Evolutionary conservation across 1,140 invertebrate genomes (phyloP).

Genomic region (Euwallacea similis): DNA sequence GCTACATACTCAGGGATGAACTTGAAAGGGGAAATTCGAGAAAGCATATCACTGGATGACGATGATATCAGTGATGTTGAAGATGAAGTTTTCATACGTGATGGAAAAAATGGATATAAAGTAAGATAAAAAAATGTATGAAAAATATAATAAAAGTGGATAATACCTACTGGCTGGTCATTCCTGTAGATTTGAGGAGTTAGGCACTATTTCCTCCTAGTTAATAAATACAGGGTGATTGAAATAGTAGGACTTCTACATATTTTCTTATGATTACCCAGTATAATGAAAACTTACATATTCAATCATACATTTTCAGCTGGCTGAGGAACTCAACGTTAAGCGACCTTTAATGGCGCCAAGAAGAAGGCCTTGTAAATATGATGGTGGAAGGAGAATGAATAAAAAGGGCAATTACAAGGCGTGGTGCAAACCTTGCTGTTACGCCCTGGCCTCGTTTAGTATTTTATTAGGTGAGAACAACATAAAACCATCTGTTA

Average conservation of each 20-base stretch:
- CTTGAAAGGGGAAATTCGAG: conserved; percentile 50
- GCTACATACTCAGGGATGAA: conserved; percentile 51
- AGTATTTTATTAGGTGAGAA: conserved; percentile 56
- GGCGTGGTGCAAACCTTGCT: conserved; percentile 62
- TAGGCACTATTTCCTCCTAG: neutral
- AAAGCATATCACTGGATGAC: conserved; percentile 56
- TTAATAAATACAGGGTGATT: neutral
- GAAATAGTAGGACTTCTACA: neutral
- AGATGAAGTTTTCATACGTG: conserved; percentile 76
- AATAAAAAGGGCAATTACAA: conserved; percentile 59
- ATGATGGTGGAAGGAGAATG: conserved; percentile 54
- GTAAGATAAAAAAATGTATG: conserved; percentile 32
- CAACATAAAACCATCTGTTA: too few species aligned
- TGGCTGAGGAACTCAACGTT: conserved; percentile 69
- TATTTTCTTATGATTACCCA: neutral
- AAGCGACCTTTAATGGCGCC: conserved; percentile 77
- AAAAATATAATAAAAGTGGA: neutral
- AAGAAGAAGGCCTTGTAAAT: conserved; percentile 60
- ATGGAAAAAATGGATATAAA: conserved; percentile 65
- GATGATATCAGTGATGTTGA: conserved; percentile 70
- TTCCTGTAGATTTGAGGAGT: too few species aligned
- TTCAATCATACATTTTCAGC: conserved; percentile 46
- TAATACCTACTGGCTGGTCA: neutral
- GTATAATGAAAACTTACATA: neutral
- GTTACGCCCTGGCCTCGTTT: conserved; percentile 63